Evolutionary conservation across 2,113 vertebrate species (phyloP), one percentile per base, ranked within the genome.

Genomic region (Sylvietta virens): DNA sequence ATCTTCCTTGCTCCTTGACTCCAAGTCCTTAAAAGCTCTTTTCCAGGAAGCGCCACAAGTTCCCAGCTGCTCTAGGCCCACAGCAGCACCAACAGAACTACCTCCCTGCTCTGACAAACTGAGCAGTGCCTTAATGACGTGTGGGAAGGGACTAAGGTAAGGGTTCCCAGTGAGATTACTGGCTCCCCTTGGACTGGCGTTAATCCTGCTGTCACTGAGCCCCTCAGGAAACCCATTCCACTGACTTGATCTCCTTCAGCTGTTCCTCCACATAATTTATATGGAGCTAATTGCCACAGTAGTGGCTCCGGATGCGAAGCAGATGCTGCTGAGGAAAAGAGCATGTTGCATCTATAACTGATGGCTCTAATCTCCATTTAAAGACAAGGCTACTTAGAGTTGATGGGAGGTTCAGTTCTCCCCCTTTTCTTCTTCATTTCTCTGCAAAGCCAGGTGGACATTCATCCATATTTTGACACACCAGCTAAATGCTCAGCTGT

Each of bases 141-240:
- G 86, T 93, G 92, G 35, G 44, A 83, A 92, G 66, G 78, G 84
- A 92, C 73, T 87, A 45, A 70, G 37, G 82, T 65, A 72, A 94
- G 62, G 94, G 69, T 11, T 94, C 87, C 62, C 80, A 70, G 92
- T 62, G 81, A 95, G 92, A 94, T 88, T 82, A 56, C 88, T 31
- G 60, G 85, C 92, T 88, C 82, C 70, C 86, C 92, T 90, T 18
- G 90, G 81, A 86, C 83, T 88, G 88, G 77, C 58, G 7, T 95
- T 97, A 96, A 97, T 96, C 92, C 95, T 86, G 69, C 94, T 95
- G 93, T 94, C 96, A 92, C 82, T 2, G 18, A 96, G 76, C 88
- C 93, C 95, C 94, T 96, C 93, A 94, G 96, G 97, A 95, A 96
- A 95, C 78, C 71, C 58, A 88, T 96, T 94, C 74, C 93, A 94